Evolutionary conservation across 2,797 vertebrate species (phyloP), one percentile per base, ranked within the genome.

Genomic region (Varecia variegata): DNA sequence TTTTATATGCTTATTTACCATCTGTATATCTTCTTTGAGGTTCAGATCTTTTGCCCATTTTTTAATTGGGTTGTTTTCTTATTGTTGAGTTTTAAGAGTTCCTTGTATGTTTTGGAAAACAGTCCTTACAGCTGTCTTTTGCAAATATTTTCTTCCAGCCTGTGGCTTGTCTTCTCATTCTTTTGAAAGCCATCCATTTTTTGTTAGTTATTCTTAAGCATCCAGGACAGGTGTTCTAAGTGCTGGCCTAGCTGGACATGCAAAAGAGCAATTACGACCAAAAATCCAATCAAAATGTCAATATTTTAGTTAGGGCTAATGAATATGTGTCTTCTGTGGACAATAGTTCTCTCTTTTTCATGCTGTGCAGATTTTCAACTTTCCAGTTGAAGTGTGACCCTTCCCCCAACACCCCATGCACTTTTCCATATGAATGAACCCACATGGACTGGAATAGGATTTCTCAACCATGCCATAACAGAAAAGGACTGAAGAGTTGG

Each of bases 251-350:
- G 38, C 52, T 67, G 47, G 50, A 76, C 45, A 74, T 30, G 11
- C 50, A 92, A 62, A 45, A 87, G 12, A 93, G 40, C 8, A 76
- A 82, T 90, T 82, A 76, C 65, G 40, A 96, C 32, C 38, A 38
- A 90, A 88, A 86, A 82, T 15, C 77, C 82, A 93, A 83, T 52
- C 4, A 3, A 90, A 92, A 60, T 43, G 68, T 73, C 87, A 54
- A 25, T 91, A 90, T 71, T 67, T 81, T 85, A 80, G 56, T 95
- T 60, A 94, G 68, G 27, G 76, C 23, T 90, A 86, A 96, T 76
- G 76, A 94, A 95, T 73, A 45, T 3, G 1, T 67, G 71, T 45
- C 80, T 94, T 25, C 58, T 30, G 18, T 50, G 45, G n/a, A 71
- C n/a, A 68, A 27, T 17, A 30, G n/a, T 60, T 74, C 56, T 62